Evolutionary conservation across 2,113 vertebrate species (phyloP).

Genomic region (Eubucco bourcierii): DNA sequence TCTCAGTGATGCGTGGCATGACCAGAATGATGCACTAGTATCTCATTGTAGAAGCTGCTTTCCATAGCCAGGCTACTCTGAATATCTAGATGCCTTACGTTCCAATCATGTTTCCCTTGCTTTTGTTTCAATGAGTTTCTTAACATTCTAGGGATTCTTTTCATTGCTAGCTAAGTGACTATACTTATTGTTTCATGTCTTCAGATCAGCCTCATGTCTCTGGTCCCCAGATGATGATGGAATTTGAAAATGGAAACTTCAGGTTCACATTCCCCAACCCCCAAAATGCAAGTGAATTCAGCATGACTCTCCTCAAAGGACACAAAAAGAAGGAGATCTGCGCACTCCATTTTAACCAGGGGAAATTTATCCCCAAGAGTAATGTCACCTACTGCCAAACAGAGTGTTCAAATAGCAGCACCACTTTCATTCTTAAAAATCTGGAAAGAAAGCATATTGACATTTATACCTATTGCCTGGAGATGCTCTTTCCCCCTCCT

Average conservation of each 20-base stretch:
- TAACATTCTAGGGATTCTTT: background rate
- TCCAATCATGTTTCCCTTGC: background rate
- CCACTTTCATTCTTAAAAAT: constrained; percentile 71
- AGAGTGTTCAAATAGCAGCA: constrained; percentile 37
- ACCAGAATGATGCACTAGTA: background rate
- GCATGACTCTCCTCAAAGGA: constrained; percentile 72
- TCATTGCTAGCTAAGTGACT: background rate
- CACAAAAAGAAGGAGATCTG: constrained; percentile 52
- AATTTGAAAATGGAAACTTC: constrained; percentile 64
- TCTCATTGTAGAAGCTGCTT: background rate
- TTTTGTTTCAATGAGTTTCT: background rate
- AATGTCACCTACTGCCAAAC: constrained; percentile 56
- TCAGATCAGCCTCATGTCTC: constrained; percentile 57
- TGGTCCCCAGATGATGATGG: constrained; percentile 25
- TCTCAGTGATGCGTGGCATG: background rate
- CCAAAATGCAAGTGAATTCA: constrained; percentile 63
- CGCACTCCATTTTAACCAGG: constrained; percentile 37
- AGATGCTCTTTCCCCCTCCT: constrained; percentile 73
- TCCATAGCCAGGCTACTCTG: background rate
- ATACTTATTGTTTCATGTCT: constrained; percentile 11
- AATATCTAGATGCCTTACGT: background rate
- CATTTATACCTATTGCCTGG: constrained; percentile 68
- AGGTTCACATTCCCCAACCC: constrained; percentile 68
- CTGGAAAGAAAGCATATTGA: constrained; percentile 63
- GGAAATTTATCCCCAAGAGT: background rate